Evolutionary conservation across 2,888 invertebrate species (phyloP), one percentile per base, ranked within the genome.

Genomic region (Baccha elongata): DNA sequence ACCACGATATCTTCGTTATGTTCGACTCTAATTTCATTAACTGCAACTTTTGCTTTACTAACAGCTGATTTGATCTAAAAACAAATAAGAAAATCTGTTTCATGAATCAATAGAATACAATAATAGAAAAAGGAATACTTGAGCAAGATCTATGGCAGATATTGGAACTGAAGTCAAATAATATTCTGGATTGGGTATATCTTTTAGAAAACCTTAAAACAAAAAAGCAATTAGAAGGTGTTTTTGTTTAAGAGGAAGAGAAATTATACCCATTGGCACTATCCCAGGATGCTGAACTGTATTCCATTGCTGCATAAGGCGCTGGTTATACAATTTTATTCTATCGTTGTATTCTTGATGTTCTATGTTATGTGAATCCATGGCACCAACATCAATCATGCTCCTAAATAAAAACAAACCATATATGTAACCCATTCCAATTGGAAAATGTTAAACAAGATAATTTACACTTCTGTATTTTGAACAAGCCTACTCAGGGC

Each of bases 341-440:
- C 96, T 92, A 87, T 98, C 97, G 87, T 94, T 93, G 90, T 96
- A 97, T 89, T 97, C 98, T 87, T 96, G 95, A 86, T 96, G 96
- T 87, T 98, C 97, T 74, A 98, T 92, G 86, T 95, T 95, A 89
- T 97, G 97, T 8, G 96, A 95, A 84, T 97, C 97, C 86, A 97
- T 92, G 2, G 97, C 96, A 60, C 96, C 96, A n/a, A 98, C 97
- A 92, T 98, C 98, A 87, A 98, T 98, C 76, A 98, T 97, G 91
- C 97, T 97, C 76, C 97, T 97, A 91, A 60, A 85, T 46, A 3
- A 37, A 19, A 35, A 11, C 21, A 68, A 29, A 26, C 10, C 5
- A 8, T 5, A n/a, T n/a, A 26, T n/a, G n/a, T n/a, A n/a, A n/a
- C n/a, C n/a, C 6, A 35, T 1, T 40, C 21, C 7, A 42, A 0